Conservation (phyloP, 2,113 vertebrate species). For the Hepsetus odoe region DNA sequence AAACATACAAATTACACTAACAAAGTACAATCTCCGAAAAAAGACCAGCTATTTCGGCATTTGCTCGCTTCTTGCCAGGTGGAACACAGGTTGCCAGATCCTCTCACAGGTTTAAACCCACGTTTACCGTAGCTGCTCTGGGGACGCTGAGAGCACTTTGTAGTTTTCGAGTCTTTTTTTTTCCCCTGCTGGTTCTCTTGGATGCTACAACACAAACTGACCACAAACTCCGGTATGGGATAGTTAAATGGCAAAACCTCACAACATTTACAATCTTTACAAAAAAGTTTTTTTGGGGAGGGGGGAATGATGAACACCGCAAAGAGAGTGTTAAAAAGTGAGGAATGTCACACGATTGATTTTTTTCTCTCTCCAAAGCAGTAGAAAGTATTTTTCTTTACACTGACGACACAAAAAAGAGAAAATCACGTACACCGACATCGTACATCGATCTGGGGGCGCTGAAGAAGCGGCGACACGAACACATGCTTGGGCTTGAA, state of each 20-base stretch:
- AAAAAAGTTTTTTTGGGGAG: constrained; percentile 39
- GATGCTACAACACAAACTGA: constrained; percentile 55
- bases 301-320: constrained; percentile 54
- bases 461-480: constrained; percentile 34
- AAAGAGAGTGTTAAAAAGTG: constrained; percentile 33
- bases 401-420: constrained; percentile 50
- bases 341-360: constrained; percentile 49
- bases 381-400: constrained; percentile 53
- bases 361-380: constrained; percentile 21
- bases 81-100: constrained; percentile 46
- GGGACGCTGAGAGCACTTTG: not conserved
- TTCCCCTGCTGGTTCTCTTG: constrained; percentile 58
- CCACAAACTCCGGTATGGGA: constrained; percentile 60
- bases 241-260: constrained; percentile 52
- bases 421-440: constrained; percentile 57
- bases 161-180: constrained; percentile 28
- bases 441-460: constrained; percentile 48
- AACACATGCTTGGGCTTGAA: constrained; percentile 58
- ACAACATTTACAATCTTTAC: constrained; percentile 59
- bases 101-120: constrained; percentile 52
- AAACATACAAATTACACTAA: constrained; percentile 82
- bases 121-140: constrained; percentile 1
- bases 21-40: constrained; percentile 84
- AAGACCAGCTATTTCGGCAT: constrained; percentile 93
- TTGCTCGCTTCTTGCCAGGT: constrained; percentile 58